These are phyloP conservation scores for Sarcophaga subvicina DNA, from an alignment of 2,888 invertebrate genomes.

Conservation along the genomic window DNA sequence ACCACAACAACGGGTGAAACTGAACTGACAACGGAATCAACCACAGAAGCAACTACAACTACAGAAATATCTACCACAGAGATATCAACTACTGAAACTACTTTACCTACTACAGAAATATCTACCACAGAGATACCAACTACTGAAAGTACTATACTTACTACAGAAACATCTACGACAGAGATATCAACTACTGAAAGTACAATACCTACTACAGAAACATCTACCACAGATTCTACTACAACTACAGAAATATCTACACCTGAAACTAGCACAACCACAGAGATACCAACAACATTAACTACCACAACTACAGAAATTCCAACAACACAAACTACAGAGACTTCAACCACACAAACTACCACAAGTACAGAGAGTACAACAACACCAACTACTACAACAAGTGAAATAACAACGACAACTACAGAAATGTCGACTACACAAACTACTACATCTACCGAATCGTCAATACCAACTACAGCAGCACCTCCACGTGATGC, in stretches of 20 bases:
- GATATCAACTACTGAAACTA: constrained; percentile 17
- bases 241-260: constrained; percentile 19
- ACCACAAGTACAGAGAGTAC: constrained; percentile 8
- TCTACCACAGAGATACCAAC: constrained; percentile 26
- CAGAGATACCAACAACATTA: neutral
- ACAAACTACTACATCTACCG: neutral
- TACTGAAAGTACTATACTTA: constrained; percentile 8
- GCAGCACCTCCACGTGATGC: constrained; percentile 49
- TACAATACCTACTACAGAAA: constrained; percentile 4
- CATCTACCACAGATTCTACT: neutral
- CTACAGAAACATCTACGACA: constrained; percentile 4
- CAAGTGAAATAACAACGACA: constrained; percentile 29
- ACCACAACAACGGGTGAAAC: constrained; percentile 1
- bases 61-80: neutral
- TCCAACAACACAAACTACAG: constrained; percentile 18
- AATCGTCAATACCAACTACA: constrained; percentile 1
- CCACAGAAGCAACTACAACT: constrained; percentile 17
- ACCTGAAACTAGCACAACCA: neutral
- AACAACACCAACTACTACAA: neutral
- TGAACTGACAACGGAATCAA: neutral
- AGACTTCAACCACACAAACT: constrained; percentile 8
- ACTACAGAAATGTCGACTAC: neutral
- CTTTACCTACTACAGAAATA: constrained; percentile 14
- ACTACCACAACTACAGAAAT: constrained; percentile 4
- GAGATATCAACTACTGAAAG: constrained; percentile 18